A percentile compares a stretch with the other conserved stretches of the same genome.
These are phyloP conservation scores for Epinotia nisella DNA, from an alignment of 2,888 invertebrate species.

Conservation along the genomic window DNA sequence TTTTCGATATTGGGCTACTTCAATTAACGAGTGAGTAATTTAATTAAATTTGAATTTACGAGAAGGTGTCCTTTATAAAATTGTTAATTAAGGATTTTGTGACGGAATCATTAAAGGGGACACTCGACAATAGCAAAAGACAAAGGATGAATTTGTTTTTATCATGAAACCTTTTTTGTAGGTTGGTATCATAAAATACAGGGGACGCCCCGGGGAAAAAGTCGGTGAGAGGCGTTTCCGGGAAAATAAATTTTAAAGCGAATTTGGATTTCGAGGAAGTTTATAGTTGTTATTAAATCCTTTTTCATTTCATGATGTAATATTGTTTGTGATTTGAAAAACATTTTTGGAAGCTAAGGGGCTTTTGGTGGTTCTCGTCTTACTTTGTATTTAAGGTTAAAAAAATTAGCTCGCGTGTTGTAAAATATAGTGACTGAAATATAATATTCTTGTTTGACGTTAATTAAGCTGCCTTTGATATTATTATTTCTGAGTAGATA, in stretches of 20 bases:
- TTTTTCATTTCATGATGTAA: slow-evolving; percentile 14
- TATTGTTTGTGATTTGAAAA: neutral
- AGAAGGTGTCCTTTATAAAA: slow-evolving; percentile 11
- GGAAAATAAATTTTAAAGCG: slow-evolving; percentile 23
- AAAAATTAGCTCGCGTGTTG: no score
- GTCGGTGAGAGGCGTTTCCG: slow-evolving; percentile 21
- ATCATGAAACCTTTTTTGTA: slow-evolving; percentile 36
- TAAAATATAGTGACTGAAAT: no score
- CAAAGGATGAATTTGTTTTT: slow-evolving; percentile 44
- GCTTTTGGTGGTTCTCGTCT: neutral
- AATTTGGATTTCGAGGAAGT: slow-evolving; percentile 12
- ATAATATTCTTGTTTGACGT: no score
- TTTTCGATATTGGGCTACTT: neutral
- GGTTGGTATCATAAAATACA: slow-evolving; percentile 33
- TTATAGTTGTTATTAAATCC: slow-evolving; percentile 22
- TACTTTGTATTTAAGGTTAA: neutral
- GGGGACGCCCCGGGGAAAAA: slow-evolving; percentile 20
- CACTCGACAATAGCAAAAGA: slow-evolving; percentile 32
- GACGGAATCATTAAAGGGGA: slow-evolving; percentile 29
- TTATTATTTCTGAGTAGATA: no score
- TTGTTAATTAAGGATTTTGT: slow-evolving; percentile 41
- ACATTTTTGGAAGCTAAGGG: neutral
- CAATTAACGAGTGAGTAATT: slow-evolving; percentile 16
- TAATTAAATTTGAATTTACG: slow-evolving; percentile 15
- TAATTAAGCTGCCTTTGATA: no score